A percentile compares a stretch with the other conserved stretches of the same genome.
These are phyloP conservation scores for Notospermus geniculatus DNA, from an alignment of 1,140 invertebrate genomes.

Conservation along the genomic window DNA sequence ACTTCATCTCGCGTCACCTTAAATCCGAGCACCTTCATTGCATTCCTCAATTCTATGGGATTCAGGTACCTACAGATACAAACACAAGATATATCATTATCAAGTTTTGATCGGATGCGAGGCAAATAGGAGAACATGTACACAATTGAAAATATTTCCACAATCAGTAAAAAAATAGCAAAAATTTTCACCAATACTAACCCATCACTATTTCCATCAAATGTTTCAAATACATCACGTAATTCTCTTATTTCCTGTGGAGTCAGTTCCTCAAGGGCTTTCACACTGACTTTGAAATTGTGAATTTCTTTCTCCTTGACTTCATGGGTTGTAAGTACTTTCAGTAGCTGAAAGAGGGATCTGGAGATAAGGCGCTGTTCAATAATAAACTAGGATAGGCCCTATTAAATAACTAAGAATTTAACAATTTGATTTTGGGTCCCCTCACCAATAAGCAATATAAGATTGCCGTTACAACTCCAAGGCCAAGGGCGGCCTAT, in stretches of 20 bases:
- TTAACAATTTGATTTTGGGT: too few species aligned
- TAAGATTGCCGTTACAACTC: too few species aligned
- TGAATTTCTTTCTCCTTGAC: slow-evolving; percentile 48
- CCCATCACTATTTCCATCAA: slow-evolving; percentile 50
- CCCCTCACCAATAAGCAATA: too few species aligned
- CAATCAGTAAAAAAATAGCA: background rate
- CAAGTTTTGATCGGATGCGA: background rate
- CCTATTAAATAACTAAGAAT: too few species aligned
- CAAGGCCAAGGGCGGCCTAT: too few species aligned
- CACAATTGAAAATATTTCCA: background rate
- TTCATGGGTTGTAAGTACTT: slow-evolving; percentile 42
- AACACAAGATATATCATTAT: background rate
- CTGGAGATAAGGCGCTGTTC: too few species aligned
- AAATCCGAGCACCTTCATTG: slow-evolving; percentile 46
- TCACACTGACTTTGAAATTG: slow-evolving; percentile 45
- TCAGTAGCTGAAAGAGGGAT: slow-evolving; percentile 48
- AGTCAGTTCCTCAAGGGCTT: slow-evolving; percentile 44
- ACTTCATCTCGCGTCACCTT: slow-evolving; percentile 45
- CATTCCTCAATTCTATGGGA: slow-evolving; percentile 39
- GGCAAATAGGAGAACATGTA: background rate
- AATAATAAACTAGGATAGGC: too few species aligned
- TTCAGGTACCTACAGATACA: slow-evolving; percentile 31
- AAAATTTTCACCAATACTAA: slow-evolving; percentile 21
- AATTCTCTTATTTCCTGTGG: slow-evolving; percentile 51
- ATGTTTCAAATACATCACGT: slow-evolving; percentile 48